Percentiles rank a stretch among this genome's conserved stretches.
phyloP scores from a whole-genome alignment of 2,113 vertebrate genomes.

The Plotosus lineatus region DNA sequence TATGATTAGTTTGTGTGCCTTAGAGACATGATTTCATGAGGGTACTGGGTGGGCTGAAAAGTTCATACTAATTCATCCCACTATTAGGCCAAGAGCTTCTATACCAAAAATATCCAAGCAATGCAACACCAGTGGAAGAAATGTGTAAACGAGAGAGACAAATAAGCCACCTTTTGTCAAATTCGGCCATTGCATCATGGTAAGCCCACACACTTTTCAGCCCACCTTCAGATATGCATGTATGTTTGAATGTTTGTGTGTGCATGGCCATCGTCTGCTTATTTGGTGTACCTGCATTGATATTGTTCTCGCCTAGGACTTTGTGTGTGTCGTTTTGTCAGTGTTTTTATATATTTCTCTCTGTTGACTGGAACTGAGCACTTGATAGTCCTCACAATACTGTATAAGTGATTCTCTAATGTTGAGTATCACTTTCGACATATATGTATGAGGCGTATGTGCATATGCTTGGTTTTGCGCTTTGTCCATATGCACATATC shows the following conservation, averaged over 20 bases:
- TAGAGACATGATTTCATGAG: neutral
- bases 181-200: too few species aligned
- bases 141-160: too few species aligned
- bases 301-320: constrained; percentile 26
- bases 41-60: too few species aligned
- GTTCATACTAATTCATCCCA: too few species aligned
- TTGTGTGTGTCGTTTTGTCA: constrained; percentile 22
- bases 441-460: constrained; percentile 50
- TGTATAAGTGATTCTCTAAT: constrained; percentile 56
- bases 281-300: constrained; percentile 22
- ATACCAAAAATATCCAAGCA: too few species aligned
- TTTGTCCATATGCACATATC: constrained; percentile 49
- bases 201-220: too few species aligned
- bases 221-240: constrained; percentile 30
- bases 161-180: too few species aligned
- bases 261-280: constrained; percentile 11
- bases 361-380: constrained; percentile 46
- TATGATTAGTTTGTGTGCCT: neutral
- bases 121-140: too few species aligned
- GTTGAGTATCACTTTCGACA: constrained; percentile 49
- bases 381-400: constrained; percentile 36
- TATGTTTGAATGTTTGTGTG: constrained; percentile 32
- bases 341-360: constrained; percentile 40
- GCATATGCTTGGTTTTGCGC: constrained; percentile 40
- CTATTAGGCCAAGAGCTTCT: too few species aligned